Evolutionary conservation across 2,113 vertebrate species (phyloP).

Genomic region (Gymnobelideus leadbeateri): DNA sequence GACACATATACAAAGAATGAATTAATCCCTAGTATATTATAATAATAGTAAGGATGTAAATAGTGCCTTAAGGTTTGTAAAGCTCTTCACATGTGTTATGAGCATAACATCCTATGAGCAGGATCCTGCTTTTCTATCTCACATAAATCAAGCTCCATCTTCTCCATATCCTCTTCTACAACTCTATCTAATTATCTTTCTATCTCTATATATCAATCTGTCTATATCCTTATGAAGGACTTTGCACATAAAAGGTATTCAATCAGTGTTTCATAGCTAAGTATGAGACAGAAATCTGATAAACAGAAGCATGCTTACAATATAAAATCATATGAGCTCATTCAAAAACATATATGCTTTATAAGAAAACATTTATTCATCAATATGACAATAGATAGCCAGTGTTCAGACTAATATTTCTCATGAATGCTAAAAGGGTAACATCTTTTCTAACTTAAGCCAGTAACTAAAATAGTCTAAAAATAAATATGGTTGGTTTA

Average conservation of each 20-base stretch:
- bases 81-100: neutral
- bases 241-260: neutral
- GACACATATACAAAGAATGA: neutral
- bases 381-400: constrained; percentile 28
- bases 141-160: too few relatives aligned
- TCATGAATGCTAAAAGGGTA: constrained; percentile 12
- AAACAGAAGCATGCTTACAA: constrained; percentile 39
- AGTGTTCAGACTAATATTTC: constrained; percentile 45
- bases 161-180: neutral
- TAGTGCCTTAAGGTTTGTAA: neutral
- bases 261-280: constrained; percentile 39
- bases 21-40: neutral
- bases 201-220: neutral
- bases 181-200: neutral
- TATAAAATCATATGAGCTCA: constrained; percentile 47
- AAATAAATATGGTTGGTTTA: constrained; percentile 43
- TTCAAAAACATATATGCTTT: constrained; percentile 38
- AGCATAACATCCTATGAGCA: neutral
- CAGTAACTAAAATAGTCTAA: constrained; percentile 44
- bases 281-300: constrained; percentile 11
- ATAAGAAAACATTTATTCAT: constrained; percentile 38
- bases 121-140: neutral
- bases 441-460: constrained; percentile 46
- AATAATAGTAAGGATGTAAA: neutral
- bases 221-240: constrained; percentile 5